Base-by-base conservation (phyloP, 2,888 invertebrate species). In the Elmis aenea region DNA sequence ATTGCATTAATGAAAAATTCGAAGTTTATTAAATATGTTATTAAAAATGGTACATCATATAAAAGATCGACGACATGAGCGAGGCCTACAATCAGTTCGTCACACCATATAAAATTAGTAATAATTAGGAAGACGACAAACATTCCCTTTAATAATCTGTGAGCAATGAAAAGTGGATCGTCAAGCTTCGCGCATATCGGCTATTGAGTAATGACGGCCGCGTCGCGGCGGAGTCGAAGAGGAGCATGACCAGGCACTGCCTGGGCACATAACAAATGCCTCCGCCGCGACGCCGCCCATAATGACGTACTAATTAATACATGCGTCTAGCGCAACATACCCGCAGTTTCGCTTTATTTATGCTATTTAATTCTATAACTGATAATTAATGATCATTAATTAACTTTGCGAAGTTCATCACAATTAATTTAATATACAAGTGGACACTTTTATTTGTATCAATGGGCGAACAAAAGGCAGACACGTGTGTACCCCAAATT, bases 381-480 rank as follows among this genome's bases (percentile, higher is more conserved):
- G 59, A 64, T 62, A 55, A 59, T 61, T 59, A 60, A 54, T 59
- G 51, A 56, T 61, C 58, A 62, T 60, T 62, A 61, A 61, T 66
- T 66, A 65, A 57, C 55, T 65, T 42, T 66, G 65, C 65, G 65
- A 66, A 66, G 63, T 64, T 67, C 65, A 68, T 67, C 67, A 68
- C 68, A 67, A 65, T 67, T 61, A 59, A 60, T 62, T 61, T 55
- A 52, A 61, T 62, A 62, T 64, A 60, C 59, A 66, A 61, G 62
- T 66, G 64, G 65, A 66, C 64, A 65, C 66, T 65, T 62, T 61
- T 61, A 58, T 62, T 57, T 62, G 58, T 63, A 63, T 66, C 61
- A 66, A 65, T 63, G 65, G 66, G 65, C 65, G 57, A 66, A 67
- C 64, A 63, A 64, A 66, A 63, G 65, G 65, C 67, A 66, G 67